Conservation (phyloP, 1,140 invertebrate genomes). For the Drosophila micromelanica region DNA sequence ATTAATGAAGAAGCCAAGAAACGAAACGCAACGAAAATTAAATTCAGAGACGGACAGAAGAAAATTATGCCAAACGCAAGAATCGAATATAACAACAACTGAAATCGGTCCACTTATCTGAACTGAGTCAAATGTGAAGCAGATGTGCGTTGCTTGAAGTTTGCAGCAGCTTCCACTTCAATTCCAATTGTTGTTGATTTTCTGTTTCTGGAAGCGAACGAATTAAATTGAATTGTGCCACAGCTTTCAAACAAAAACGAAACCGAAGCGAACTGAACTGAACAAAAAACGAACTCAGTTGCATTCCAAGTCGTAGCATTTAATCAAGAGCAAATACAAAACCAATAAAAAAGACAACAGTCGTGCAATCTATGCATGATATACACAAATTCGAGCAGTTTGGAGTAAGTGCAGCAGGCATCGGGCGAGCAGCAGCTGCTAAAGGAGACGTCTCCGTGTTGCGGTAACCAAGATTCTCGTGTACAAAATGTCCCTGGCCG, state of each 20-base stretch:
- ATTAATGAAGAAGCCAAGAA: slow-evolving; percentile 45
- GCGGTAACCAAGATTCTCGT: slow-evolving; percentile 74
- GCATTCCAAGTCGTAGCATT: slow-evolving; percentile 71
- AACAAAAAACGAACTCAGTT: slow-evolving; percentile 52
- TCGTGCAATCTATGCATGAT: slow-evolving; percentile 52
- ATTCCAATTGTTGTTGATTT: slow-evolving; percentile 33
- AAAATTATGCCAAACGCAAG: slow-evolving; percentile 37
- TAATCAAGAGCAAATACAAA: slow-evolving; percentile 35
- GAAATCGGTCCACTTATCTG: slow-evolving; percentile 10
- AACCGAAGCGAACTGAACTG: slow-evolving; percentile 6
- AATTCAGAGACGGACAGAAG: slow-evolving; percentile 32
- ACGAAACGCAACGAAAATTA: slow-evolving; percentile 27
- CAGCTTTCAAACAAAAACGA: slow-evolving; percentile 52
- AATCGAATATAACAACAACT: slow-evolving; percentile 31
- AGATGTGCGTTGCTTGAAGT: slow-evolving; percentile 46
- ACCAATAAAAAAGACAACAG: slow-evolving; percentile 27
- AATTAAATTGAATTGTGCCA: slow-evolving; percentile 54
- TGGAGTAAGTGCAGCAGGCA: slow-evolving; percentile 29
- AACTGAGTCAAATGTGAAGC: slow-evolving; percentile 67
- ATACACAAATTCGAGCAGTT: slow-evolving; percentile 9
- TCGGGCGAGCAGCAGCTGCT: neutral
- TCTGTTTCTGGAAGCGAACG: slow-evolving; percentile 39
- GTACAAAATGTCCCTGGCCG: slow-evolving; percentile 83
- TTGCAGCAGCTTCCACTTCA: slow-evolving; percentile 45
- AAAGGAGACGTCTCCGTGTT: slow-evolving; percentile 12